Percentiles rank a stretch among this genome's conserved stretches.
Evolutionary conservation across 2,113 vertebrate genomes (phyloP).

Genomic region (Setophaga coronata): DNA sequence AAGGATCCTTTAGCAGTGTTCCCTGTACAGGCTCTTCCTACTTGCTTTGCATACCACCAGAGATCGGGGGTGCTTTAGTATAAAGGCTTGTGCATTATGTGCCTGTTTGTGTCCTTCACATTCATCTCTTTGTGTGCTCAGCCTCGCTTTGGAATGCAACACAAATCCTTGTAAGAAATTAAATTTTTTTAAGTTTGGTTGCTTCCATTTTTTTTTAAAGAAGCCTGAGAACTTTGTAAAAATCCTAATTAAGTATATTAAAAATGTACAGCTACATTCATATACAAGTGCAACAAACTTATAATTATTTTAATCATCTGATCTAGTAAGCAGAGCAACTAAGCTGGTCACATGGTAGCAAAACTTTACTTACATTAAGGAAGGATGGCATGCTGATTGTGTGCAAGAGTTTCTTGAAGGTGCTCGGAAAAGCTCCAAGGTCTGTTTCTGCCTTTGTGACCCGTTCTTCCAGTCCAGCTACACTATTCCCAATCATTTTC

Average conservation of each 20-base stretch:
- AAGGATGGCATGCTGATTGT: conserved; percentile 85
- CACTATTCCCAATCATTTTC: conserved; percentile 85
- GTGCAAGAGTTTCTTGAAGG: conserved; percentile 88
- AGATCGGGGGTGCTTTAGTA: background rate
- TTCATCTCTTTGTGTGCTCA: background rate
- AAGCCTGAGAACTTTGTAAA: background rate
- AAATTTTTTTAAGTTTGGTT: background rate
- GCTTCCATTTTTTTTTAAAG: background rate
- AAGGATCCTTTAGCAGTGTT: background rate
- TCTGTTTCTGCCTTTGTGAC: conserved; percentile 88
- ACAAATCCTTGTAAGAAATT: background rate
- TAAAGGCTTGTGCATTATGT: background rate
- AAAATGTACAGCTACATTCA: background rate
- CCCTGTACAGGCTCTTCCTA: background rate
- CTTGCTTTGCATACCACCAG: background rate
- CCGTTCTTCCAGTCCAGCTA: conserved; percentile 87
- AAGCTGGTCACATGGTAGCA: background rate
- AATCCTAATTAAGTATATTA: background rate
- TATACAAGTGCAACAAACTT: background rate
- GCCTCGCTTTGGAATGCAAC: background rate
- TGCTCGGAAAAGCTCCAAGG: conserved; percentile 82
- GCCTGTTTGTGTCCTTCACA: background rate
- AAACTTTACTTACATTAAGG: conserved; percentile 77
- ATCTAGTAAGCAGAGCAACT: background rate
- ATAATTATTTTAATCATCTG: background rate